Evolutionary conservation across 2,888 invertebrate genomes (phyloP).

Genomic region (Sphaeridia pumilis): DNA sequence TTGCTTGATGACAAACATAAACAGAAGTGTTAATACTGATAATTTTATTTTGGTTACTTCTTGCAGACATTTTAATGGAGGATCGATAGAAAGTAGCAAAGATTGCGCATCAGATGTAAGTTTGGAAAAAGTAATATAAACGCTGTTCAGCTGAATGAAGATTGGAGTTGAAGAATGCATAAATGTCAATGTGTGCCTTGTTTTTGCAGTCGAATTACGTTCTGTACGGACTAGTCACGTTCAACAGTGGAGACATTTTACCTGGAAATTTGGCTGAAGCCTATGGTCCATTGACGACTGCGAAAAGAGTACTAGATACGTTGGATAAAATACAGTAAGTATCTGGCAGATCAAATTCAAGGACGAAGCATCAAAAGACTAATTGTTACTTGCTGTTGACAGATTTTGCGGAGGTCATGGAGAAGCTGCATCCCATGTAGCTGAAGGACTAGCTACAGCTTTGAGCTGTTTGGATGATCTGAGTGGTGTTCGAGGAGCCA

Average conservation of each 20-base stretch:
- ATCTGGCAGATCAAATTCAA: not conserved
- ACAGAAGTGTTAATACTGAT: too few relatives aligned
- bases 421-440: constrained; percentile 76
- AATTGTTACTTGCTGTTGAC: too few relatives aligned
- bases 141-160: too few relatives aligned
- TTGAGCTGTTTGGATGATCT: constrained; percentile 81
- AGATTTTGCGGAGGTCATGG: constrained; percentile 80
- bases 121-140: too few relatives aligned
- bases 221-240: constrained; percentile 73
- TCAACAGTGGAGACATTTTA: constrained; percentile 72
- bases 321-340: constrained; percentile 71
- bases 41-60: too few relatives aligned
- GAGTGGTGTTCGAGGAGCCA: constrained; percentile 31
- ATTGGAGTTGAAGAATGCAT: too few relatives aligned
- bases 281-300: constrained; percentile 71
- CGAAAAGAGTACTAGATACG: constrained; percentile 62
- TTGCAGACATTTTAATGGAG: constrained; percentile 46
- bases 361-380: too few relatives aligned
- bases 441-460: constrained; percentile 78
- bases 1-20: too few relatives aligned
- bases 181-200: too few relatives aligned
- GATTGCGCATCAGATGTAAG: constrained; percentile 58
- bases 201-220: constrained; percentile 57
- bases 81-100: constrained; percentile 62
- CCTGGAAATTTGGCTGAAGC: constrained; percentile 67